Base-by-base conservation (phyloP, 2,797 vertebrate species). In the Staurois parvus region DNA sequence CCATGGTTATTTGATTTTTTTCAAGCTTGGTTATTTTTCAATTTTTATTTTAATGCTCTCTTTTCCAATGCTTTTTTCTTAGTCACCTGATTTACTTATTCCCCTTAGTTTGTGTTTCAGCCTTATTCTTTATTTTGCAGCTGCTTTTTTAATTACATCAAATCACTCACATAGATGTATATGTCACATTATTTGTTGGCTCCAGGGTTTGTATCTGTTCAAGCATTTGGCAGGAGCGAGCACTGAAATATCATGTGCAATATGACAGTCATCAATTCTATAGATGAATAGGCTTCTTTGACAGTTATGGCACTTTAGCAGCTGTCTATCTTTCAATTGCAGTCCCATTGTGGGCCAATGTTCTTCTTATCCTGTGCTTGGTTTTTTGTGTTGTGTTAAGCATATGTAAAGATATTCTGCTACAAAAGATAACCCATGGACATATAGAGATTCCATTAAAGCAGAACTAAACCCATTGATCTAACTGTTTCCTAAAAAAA, bases 281-380 rank as follows among this genome's bases (percentile, higher is more conserved):
- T 84, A 28, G 69, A 79, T 73, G 67, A 52, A 68, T 75, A 69
- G 29, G 34, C n/a, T 6, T 72, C 40, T 79, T 5, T 81, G 62
- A 75, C 84, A 85, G 68, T 81, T 68, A 73, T 56, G 45, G 72
- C 84, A 42, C 77, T 75, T 79, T 37, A 80, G 42, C 70, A 75
- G 66, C 84, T 85, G 70, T 72, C 62, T n/a, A 28, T 73, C 69
- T 74, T 30, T 78, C 45, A 19, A 9, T 17, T 37, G 13, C 34
- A 62, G 77, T 62, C 67, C 79, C 26, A 30, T 72, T 12, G 45
- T 59, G 79, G 79, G 28, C 52, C 24, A 37, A 34, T 81, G n/a
- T 15, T 28, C 28, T 66, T 29, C 4, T 21, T 66, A 24, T 66
- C 59, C 29, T 15, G 9, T 70, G 9, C 12, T 34, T n/a, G 56